Percentiles rank a stretch among this genome's conserved stretches.
Evolutionary conservation across 1,140 invertebrate species (phyloP).

Genomic region (Drosophila nigromelanica): DNA sequence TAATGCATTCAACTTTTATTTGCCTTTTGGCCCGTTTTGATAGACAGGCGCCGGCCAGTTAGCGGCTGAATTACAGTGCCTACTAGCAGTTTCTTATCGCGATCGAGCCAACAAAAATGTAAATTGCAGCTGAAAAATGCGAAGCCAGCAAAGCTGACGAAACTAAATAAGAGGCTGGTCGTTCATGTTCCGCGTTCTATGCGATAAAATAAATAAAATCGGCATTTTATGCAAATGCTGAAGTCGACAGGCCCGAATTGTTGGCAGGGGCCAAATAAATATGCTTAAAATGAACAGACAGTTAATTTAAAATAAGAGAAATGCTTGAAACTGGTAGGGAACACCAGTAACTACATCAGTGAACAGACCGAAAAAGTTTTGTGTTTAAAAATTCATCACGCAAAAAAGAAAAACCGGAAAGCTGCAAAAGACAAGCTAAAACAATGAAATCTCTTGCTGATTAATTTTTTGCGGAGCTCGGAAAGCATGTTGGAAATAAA

Average conservation of each 20-base stretch:
- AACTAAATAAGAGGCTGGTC: conserved; percentile 43
- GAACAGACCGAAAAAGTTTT: not conserved
- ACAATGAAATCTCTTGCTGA: conserved; percentile 1
- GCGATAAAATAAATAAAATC: conserved; percentile 82
- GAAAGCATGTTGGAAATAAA: not conserved
- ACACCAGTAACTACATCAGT: conserved; percentile 19
- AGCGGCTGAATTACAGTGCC: not conserved
- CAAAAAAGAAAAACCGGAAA: not conserved
- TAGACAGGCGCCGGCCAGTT: conserved; percentile 3
- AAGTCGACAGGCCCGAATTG: conserved; percentile 1
- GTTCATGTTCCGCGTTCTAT: conserved; percentile 31
- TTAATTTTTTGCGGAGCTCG: not conserved
- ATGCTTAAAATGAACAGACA: conserved; percentile 50
- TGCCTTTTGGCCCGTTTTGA: not conserved
- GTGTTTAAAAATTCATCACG: conserved; percentile 5
- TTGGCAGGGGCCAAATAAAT: conserved; percentile 58
- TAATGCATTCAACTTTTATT: conserved; percentile 22
- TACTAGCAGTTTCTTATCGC: conserved; percentile 12
- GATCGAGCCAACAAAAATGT: conserved; percentile 24
- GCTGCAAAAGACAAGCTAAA: not conserved
- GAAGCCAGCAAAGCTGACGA: conserved; percentile 38
- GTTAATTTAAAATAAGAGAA: conserved; percentile 15
- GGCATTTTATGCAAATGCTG: conserved; percentile 75
- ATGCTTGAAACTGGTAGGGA: not conserved
- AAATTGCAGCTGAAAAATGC: conserved; percentile 46